These are phyloP conservation scores for Trypoxylon attenuatum DNA, from an alignment of 2,888 invertebrate genomes.

Conservation along the genomic window DNA sequence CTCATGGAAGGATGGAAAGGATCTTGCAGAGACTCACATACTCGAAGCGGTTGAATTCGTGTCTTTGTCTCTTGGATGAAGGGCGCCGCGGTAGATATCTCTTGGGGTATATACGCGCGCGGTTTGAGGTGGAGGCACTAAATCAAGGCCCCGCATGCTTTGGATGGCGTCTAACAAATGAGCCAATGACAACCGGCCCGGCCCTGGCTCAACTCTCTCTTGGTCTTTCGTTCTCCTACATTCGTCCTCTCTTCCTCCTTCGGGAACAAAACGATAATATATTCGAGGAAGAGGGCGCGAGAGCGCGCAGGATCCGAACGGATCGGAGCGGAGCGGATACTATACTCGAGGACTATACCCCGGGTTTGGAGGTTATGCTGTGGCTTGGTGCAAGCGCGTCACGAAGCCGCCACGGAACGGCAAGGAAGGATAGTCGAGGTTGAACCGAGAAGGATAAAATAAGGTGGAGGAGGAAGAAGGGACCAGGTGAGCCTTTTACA, in stretches of 20 bases:
- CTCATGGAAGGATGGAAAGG: too few species aligned
- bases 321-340: slow-evolving; percentile 55
- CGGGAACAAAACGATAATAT: slow-evolving; percentile 74
- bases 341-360: too few species aligned
- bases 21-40: too few species aligned
- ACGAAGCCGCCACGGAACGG: too few species aligned
- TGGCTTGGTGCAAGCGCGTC: too few species aligned
- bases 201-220: slow-evolving; percentile 53
- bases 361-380: slow-evolving; percentile 49
- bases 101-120: slow-evolving; percentile 57
- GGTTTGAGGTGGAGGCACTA: slow-evolving; percentile 71
- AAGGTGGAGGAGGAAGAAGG: slow-evolving; percentile 31
- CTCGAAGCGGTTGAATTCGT: slow-evolving; percentile 58
- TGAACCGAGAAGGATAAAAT: slow-evolving; percentile 44
- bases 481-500: slow-evolving; percentile 53
- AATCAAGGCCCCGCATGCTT: slow-evolving; percentile 75
- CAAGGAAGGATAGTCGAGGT: slow-evolving; percentile 51
- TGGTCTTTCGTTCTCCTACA: slow-evolving; percentile 48
- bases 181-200: slow-evolving; percentile 74
- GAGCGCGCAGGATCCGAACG: slow-evolving; percentile 56
- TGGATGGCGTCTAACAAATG: slow-evolving; percentile 75
- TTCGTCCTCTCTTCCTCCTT: slow-evolving; percentile 52
- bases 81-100: slow-evolving; percentile 62
- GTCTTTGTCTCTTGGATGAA: slow-evolving; percentile 71
- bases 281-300: slow-evolving; percentile 62